A percentile compares a stretch with the other conserved stretches of the same genome.
Conservation (phyloP, 2,113 vertebrate species). For the Coturnix japonica region DNA sequence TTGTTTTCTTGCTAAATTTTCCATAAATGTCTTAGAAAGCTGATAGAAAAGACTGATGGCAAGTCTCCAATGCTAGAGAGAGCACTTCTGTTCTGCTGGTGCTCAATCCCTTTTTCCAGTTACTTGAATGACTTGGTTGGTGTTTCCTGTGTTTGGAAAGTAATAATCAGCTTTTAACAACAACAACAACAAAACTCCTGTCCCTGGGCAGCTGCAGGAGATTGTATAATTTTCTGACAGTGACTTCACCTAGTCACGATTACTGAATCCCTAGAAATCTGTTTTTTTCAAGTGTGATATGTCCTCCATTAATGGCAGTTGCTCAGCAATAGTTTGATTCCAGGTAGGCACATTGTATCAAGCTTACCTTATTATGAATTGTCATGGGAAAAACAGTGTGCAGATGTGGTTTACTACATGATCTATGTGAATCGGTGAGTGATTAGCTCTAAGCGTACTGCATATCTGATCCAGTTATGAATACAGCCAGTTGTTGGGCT, state of each 20-base stretch:
- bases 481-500: neutral
- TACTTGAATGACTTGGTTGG: neutral
- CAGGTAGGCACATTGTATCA: neutral
- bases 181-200: neutral
- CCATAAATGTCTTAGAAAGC: neutral
- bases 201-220: neutral
- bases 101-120: neutral
- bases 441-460: neutral
- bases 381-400: neutral
- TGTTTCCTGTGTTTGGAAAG: neutral
- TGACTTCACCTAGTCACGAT: neutral
- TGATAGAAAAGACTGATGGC: neutral
- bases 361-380: neutral
- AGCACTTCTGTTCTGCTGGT: accelerated
- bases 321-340: neutral
- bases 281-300: neutral
- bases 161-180: neutral
- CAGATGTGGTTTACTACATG: neutral
- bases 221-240: neutral
- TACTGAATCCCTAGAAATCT: neutral
- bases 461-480: neutral
- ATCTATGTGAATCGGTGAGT: neutral
- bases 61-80: neutral
- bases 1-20: neutral
- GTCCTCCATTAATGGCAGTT: neutral